Base-by-base conservation (phyloP, 2,113 vertebrate species). In the Cervus canadensis region DNA sequence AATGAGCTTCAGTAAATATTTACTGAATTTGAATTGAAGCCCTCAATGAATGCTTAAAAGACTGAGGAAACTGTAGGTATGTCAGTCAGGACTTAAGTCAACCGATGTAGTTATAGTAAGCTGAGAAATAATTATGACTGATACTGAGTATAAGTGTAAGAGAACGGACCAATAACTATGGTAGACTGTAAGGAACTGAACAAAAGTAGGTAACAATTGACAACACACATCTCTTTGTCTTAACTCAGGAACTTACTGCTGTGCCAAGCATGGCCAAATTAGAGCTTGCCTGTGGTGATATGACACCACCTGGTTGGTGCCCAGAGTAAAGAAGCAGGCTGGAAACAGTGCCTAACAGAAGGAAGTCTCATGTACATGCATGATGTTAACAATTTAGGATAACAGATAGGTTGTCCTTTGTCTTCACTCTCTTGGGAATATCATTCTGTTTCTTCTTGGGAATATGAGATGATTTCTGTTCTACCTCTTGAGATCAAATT, bases 1-100 rank as follows among this genome's bases (percentile, higher is more conserved):
- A 96, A 82, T 83, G 85, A 94, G 14, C 56, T 30, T 94, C 19
- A 56, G 52, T 91, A 85, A 85, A 95, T 91, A 67, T 90, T 96
- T 95, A 13, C 57, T 84, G 30, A 87, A 74, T 95, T 56, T 94
- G 26, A 96, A 86, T 56, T 56, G 45, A 93, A 91, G 16, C 11
- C 40, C 17, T 87, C 76, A 78, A 16, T 94, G 92, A 76, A 45
- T 95, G 52, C 91, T 96, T 91, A 74, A 81, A 96, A 92, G 33
- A 74, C 57, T 83, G 57, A 88, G 87, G 64, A 93, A 93, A 81
- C 36, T 45, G 3, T 84, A 87, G 59, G n/a, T 94, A 84, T 48
- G 15, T 52, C 52, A 92, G 36, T 95, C 59, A 59, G 43, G 30
- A 83, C 83, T 87, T 87, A 91, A 92, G 43, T 89, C 26, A 94